These are phyloP conservation scores for Crioceris asparagi DNA, from an alignment of 2,888 invertebrate species.

Conservation along the genomic window DNA sequence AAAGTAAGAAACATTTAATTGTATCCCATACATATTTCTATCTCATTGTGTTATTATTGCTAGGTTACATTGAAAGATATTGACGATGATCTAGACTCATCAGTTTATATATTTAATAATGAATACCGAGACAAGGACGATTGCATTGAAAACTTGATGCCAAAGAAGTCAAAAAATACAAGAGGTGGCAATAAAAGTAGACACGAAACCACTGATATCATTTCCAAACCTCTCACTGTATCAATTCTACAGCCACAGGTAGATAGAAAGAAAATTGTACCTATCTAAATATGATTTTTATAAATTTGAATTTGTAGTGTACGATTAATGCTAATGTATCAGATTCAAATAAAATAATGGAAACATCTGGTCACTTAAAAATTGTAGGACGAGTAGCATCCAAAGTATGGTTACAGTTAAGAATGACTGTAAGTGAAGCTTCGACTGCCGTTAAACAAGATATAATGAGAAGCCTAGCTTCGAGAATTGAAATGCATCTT, in stretches of 20 bases:
- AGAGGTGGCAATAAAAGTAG: too few species aligned
- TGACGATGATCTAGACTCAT: conserved; percentile 47
- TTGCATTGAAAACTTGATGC: conserved; percentile 51
- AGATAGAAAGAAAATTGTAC: too few species aligned
- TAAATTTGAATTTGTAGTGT: too few species aligned
- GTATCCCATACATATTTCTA: background rate
- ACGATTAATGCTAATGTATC: too few species aligned
- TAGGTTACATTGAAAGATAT: conserved; percentile 39
- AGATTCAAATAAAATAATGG: conserved; percentile 36
- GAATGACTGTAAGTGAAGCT: conserved; percentile 62
- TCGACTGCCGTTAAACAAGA: conserved; percentile 69
- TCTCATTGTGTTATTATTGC: conserved; percentile 4
- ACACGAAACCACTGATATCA: too few species aligned
- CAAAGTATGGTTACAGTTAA: conserved; percentile 68
- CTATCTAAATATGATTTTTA: too few species aligned
- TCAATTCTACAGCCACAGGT: too few species aligned
- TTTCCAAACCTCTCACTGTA: too few species aligned
- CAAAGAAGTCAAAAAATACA: too few species aligned
- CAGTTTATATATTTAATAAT: conserved; percentile 66
- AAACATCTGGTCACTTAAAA: conserved; percentile 57
- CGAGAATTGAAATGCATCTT: conserved; percentile 84
- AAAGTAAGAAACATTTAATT: conserved; percentile 40
- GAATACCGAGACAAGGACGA: conserved; percentile 53
- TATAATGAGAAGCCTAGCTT: conserved; percentile 71
- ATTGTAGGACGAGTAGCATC: conserved; percentile 63